A percentile compares a stretch with the other conserved stretches of the same genome.
phyloP scores from a whole-genome alignment of 2,113 vertebrate species.

The Gnathonemus echidnorhynchus region DNA sequence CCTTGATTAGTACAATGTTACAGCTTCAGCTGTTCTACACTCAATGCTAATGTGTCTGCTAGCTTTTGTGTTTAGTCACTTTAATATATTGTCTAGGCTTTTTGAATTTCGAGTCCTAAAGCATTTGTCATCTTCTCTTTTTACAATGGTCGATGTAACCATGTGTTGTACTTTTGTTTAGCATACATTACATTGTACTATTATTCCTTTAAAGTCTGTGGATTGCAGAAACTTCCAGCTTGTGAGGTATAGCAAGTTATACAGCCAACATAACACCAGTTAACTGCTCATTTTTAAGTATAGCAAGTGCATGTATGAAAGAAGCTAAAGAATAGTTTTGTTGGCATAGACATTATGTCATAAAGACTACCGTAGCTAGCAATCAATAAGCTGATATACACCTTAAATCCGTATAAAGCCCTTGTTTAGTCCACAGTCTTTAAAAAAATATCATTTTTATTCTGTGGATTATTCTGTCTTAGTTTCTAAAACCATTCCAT shows the following conservation, averaged over 20 bases:
- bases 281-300: conserved; percentile 41
- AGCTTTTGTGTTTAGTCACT: conserved; percentile 86
- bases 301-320: conserved; percentile 49
- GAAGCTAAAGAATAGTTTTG: conserved; percentile 60
- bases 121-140: conserved; percentile 66
- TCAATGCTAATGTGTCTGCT: conserved; percentile 67
- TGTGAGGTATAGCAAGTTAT: conserved; percentile 46
- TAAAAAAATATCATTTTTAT: conserved; percentile 6
- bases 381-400: conserved; percentile 62
- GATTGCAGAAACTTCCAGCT: conserved; percentile 55
- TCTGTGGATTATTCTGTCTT: conserved; percentile 34
- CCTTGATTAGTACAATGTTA: conserved; percentile 55
- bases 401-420: conserved; percentile 49
- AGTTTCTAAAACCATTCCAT: conserved; percentile 79
- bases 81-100: conserved; percentile 67
- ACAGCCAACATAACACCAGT: conserved; percentile 42
- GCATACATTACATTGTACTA: conserved; percentile 57
- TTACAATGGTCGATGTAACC: conserved; percentile 60
- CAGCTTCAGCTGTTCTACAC: conserved; percentile 53
- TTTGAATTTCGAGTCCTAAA: conserved; percentile 52
- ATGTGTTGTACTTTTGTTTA: conserved; percentile 54
- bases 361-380: conserved; percentile 47
- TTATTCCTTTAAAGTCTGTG: conserved; percentile 57
- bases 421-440: conserved; percentile 66
- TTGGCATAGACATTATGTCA: conserved; percentile 62